Evolutionary conservation across 2,888 invertebrate species (phyloP).

Genomic region (Syrphus vitripennis): DNA sequence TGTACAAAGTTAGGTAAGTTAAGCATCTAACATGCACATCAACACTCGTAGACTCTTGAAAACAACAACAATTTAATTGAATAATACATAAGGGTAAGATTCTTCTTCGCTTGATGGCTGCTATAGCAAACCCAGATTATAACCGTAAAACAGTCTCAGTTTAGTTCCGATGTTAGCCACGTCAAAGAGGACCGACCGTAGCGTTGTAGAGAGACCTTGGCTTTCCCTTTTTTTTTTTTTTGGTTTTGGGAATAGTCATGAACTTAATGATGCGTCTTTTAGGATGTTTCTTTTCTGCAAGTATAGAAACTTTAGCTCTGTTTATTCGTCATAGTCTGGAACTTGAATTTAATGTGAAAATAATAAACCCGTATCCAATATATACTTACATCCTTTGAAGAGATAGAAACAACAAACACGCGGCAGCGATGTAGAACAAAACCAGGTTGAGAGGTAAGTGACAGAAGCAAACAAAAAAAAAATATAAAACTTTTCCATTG

Average conservation of each 20-base stretch:
- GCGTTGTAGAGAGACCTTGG: background rate
- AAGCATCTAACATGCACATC: conserved; percentile 26
- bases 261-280: conserved; percentile 54
- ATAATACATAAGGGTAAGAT: conserved; percentile 55
- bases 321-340: conserved; percentile 54
- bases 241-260: conserved; percentile 5
- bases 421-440: background rate
- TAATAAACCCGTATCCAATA: conserved; percentile 52
- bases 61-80: conserved; percentile 60
- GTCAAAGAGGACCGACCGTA: background rate
- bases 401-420: background rate
- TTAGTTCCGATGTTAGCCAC: conserved; percentile 35
- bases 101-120: too few relatives aligned
- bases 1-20: conserved; percentile 5
- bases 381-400: too few relatives aligned
- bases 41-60: background rate
- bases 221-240: background rate
- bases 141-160: conserved; percentile 52
- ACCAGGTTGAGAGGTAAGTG: conserved; percentile 19
- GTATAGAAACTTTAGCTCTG: background rate
- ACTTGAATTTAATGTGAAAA: conserved; percentile 62
- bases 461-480: background rate
- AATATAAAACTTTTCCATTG: conserved; percentile 57
- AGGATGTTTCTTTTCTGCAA: conserved; percentile 3
- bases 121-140: conserved; percentile 28